Conservation (phyloP, 2,113 vertebrate species). For the Plectropomus leopardus region DNA sequence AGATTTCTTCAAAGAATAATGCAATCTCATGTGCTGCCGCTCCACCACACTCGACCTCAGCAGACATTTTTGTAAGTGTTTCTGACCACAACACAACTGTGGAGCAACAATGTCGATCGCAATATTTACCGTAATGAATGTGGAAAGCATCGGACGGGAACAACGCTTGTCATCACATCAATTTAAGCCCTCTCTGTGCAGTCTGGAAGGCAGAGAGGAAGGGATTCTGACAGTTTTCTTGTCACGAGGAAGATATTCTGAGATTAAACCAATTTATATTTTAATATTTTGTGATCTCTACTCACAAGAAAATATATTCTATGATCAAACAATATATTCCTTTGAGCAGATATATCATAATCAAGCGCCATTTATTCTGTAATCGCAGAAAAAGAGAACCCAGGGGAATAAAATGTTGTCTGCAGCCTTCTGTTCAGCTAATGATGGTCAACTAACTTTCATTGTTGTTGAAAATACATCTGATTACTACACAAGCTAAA, state of each 20-base stretch:
- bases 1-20: conserved; percentile 13
- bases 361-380: not conserved
- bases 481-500: not conserved
- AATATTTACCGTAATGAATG: conserved; percentile 24
- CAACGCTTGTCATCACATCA: not conserved
- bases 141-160: conserved; percentile 14
- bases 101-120: conserved; percentile 29
- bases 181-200: not conserved
- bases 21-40: not conserved
- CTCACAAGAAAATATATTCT: not conserved
- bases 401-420: not conserved
- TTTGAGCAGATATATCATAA: not conserved
- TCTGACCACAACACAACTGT: conserved; percentile 28
- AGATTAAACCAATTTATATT: not conserved
- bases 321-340: not conserved
- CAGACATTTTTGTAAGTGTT: conserved; percentile 23
- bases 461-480: not conserved
- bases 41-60: not conserved
- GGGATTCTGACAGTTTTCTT: not conserved
- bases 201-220: not conserved
- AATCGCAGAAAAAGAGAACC: conserved; percentile 9
- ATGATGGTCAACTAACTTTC: not conserved
- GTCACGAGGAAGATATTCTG: not conserved
- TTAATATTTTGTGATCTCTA: not conserved
- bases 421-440: not conserved